Conservation (phyloP, 2,888 invertebrate genomes). For the Epinotia demarniana region DNA sequence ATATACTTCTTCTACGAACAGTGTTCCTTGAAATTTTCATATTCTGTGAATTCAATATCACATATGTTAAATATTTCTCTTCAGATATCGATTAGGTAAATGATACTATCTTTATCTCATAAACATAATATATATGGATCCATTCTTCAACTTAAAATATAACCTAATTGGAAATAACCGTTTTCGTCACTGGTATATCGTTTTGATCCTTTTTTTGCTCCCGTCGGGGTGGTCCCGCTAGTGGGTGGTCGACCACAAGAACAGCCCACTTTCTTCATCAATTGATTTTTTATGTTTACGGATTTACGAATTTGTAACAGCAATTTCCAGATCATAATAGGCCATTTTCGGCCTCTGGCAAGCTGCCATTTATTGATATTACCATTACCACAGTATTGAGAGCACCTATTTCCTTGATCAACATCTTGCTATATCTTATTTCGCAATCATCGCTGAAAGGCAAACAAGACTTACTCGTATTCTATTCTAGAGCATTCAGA, state of each 20-base stretch:
- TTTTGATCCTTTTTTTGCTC: conserved; percentile 58
- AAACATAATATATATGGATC: background rate
- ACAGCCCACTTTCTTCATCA: conserved; percentile 34
- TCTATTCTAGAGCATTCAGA: conserved; percentile 42
- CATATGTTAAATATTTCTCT: too few species aligned
- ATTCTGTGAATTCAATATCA: background rate
- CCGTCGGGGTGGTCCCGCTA: conserved; percentile 61
- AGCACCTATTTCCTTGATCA: conserved; percentile 41
- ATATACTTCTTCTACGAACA: background rate
- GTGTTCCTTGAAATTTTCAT: background rate
- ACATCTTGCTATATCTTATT: conserved; percentile 43
- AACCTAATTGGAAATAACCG: conserved; percentile 32
- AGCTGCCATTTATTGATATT: conserved; percentile 13
- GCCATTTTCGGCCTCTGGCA: conserved; percentile 12
- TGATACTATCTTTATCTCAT: background rate
- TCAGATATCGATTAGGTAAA: background rate
- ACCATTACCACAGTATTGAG: conserved; percentile 25
- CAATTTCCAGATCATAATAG: conserved; percentile 25
- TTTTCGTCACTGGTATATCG: conserved; percentile 42
- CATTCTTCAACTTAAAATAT: conserved; percentile 19
- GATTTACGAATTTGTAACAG: conserved; percentile 30
- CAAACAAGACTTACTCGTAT: conserved; percentile 39
- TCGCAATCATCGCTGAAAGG: conserved; percentile 40
- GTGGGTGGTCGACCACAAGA: conserved; percentile 70
- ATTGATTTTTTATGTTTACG: conserved; percentile 25